Conservation (phyloP, 2,113 vertebrate genomes). For the Daboia siamensis region DNA sequence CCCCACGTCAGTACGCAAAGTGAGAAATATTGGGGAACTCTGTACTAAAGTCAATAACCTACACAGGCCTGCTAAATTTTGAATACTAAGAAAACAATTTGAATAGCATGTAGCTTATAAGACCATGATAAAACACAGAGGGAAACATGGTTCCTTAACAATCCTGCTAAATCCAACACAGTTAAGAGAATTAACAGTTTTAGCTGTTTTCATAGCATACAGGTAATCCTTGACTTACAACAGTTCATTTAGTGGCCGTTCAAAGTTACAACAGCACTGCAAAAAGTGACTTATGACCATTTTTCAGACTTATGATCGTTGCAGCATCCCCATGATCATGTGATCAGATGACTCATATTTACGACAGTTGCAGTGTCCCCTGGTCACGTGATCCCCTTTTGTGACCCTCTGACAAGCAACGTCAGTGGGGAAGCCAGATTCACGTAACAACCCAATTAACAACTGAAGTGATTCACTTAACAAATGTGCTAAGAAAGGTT, state of each 20-base stretch:
- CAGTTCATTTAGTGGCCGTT: not conserved
- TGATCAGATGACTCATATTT: not conserved
- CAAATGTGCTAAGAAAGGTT: not conserved
- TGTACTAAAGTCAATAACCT: not conserved
- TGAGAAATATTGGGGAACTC: not conserved
- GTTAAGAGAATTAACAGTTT: not conserved
- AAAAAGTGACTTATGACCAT: too few species aligned
- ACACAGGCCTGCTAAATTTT: not conserved
- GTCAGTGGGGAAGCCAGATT: not conserved
- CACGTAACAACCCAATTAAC: not conserved
- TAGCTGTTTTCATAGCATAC: not conserved
- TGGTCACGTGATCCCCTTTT: not conserved
- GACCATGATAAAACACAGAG: not conserved
- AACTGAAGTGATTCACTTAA: not conserved
- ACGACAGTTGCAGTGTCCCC: not conserved
- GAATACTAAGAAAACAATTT: not conserved
- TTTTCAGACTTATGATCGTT: not conserved
- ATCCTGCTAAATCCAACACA: not conserved
- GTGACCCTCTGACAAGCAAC: not conserved
- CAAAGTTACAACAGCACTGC: not conserved
- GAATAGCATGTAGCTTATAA: not conserved
- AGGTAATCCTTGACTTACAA: not conserved
- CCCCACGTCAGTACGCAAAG: fast-evolving
- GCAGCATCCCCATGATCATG: not conserved
- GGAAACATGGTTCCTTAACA: not conserved